Base-by-base conservation (phyloP, 2,113 vertebrate genomes). In the Apeltes quadracus region DNA sequence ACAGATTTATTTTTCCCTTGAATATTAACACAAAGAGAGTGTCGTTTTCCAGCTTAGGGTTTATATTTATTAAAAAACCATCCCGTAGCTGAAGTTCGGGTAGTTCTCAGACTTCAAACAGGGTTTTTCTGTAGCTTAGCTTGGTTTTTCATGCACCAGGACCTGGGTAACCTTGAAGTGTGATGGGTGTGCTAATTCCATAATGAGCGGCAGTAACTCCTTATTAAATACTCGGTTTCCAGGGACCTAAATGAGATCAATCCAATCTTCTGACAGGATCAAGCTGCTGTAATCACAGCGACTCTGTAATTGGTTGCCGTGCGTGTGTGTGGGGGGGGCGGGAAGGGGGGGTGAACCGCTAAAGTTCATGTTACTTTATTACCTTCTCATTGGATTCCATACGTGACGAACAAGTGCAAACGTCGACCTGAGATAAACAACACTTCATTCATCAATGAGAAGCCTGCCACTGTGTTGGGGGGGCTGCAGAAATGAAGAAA, bases 211-310 rank as follows among this genome's bases (percentile, higher is more conserved):
- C 77, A 78, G 71, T 79, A 77, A 69, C 83, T 88, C 73, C 70
- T 91, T 79, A 86, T 92, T 88, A 91, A 87, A 82, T 72, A 78
- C 78, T 78, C 61, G 67, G 80, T 89, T 84, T 82, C 81, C 74
- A 76, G 81, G 87, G 88, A 89, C 81, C 74, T 74, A 79, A 82
- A 90, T 87, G 83, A 76, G 84, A 89, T 88, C 83, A 82, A 81
- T 84, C 76, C 86, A 89, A 87, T 92, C 89, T 89, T 87, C 77
- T 81, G 82, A 86, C 81, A 65, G 82, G 81, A 87, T 91, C 85
- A 88, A 83, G 79, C 82, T 84, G 77, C 82, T 79, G 86, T 83
- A 90, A 77, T 87, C 69, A 67, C 78, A 86, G 76, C 46, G 54
- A 57, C 59, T 39, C 64, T 65, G 58, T 41, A 15, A 41, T 57